Evolutionary conservation across 1,140 invertebrate genomes (phyloP).

Genomic region (Brachionus plicatilis): DNA sequence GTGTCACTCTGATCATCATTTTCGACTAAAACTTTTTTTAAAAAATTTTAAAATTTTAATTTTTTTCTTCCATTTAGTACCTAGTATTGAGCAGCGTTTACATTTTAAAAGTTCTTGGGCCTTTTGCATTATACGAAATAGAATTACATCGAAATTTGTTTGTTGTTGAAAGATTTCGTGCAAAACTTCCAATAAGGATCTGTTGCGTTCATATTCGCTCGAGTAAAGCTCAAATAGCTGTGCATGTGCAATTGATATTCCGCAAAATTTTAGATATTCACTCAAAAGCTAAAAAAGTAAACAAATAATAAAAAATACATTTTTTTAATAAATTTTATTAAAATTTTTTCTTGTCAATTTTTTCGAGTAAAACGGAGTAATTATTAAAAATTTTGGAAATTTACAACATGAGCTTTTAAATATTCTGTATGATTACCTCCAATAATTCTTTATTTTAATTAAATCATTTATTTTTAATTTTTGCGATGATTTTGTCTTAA

Average conservation of each 20-base stretch:
- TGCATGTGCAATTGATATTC: slow-evolving; percentile 58
- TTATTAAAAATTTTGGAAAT: too few species aligned
- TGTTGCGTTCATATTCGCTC: slow-evolving; percentile 58
- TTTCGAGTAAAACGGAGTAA: too few species aligned
- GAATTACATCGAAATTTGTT: slow-evolving; percentile 58
- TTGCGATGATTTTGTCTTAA: too few species aligned
- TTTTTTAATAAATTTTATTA: too few species aligned
- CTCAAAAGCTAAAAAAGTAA: slow-evolving; percentile 54
- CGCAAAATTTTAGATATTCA: slow-evolving; percentile 59
- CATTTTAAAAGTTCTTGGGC: slow-evolving; percentile 58
- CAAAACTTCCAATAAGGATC: slow-evolving; percentile 58
- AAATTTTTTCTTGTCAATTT: too few species aligned
- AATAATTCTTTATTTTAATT: too few species aligned
- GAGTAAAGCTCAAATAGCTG: slow-evolving; percentile 57
- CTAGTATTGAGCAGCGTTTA: slow-evolving; percentile 56
- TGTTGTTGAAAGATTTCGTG: slow-evolving; percentile 60
- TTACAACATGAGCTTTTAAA: too few species aligned
- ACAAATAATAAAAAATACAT: neutral
- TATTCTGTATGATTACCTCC: too few species aligned
- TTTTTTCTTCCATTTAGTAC: slow-evolving; percentile 49
- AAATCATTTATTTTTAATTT: too few species aligned
- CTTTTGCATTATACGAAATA: slow-evolving; percentile 58
- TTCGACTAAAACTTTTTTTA: slow-evolving; percentile 43
- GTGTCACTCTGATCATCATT: slow-evolving; percentile 41
- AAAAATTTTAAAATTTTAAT: slow-evolving; percentile 47